These are phyloP conservation scores for Diadophis punctatus DNA, from an alignment of 2,113 vertebrate species.

Conservation along the genomic window DNA sequence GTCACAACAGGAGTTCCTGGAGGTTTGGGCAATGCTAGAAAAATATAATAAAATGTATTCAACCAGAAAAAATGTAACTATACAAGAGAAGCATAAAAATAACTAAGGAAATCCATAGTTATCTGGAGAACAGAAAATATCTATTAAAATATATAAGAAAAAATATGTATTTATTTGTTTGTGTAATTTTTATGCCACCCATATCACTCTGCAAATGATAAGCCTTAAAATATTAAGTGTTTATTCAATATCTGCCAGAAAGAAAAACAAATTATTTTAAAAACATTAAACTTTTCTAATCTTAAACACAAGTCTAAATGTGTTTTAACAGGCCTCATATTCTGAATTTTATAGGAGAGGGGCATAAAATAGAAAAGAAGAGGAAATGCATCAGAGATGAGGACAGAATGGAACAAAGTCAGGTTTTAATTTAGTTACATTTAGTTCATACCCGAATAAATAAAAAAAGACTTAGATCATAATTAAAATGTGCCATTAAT, in stretches of 20 bases:
- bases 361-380: neutral
- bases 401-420: neutral
- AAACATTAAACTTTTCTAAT: neutral
- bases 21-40: conserved; percentile 89
- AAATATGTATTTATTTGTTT: neutral
- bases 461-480: neutral
- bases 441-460: neutral
- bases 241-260: neutral
- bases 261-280: neutral
- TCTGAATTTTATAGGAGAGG: neutral
- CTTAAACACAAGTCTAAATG: neutral
- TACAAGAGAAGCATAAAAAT: neutral
- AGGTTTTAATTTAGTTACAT: neutral
- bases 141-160: neutral
- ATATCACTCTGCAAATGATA: neutral
- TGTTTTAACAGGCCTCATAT: neutral
- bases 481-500: neutral
- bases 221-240: neutral
- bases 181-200: neutral
- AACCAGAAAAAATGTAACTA: neutral
- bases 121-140: neutral
- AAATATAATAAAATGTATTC: conserved; percentile 30
- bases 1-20: conserved; percentile 92
- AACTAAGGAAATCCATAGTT: neutral
- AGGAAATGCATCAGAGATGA: neutral